A percentile compares a stretch with the other conserved stretches of the same genome.
Conservation (phyloP, 2,888 invertebrate genomes). For the Sarcophaga caerulescens region DNA sequence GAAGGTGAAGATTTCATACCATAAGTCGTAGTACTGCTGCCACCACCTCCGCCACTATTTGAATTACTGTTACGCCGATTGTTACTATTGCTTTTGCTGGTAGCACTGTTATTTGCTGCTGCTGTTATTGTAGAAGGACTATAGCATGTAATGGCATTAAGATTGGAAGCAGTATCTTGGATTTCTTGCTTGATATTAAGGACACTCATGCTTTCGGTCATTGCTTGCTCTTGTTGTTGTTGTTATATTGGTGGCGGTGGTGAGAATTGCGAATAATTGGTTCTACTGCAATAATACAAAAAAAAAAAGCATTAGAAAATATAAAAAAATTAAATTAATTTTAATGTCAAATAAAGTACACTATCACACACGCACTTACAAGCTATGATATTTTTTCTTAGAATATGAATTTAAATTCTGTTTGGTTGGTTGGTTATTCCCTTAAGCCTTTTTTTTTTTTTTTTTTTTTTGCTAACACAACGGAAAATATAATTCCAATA, state of each 20-base stretch:
- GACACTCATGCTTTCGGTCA: constrained; percentile 76
- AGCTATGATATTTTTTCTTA: constrained; percentile 34
- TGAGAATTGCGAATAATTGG: background rate
- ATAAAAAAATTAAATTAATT: constrained; percentile 14
- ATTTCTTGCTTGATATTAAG: constrained; percentile 79
- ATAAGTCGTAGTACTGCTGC: constrained; percentile 56
- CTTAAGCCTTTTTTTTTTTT: background rate
- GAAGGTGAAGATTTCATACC: constrained; percentile 78
- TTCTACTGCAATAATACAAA: constrained; percentile 25
- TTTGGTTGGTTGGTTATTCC: background rate
- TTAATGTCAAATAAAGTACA: constrained; percentile 56
- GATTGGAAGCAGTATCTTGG: constrained; percentile 56
- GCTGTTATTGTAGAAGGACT: constrained; percentile 75
- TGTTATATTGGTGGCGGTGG: background rate
- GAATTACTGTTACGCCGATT: constrained; percentile 62
- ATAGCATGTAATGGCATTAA: constrained; percentile 74
- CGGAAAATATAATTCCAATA: background rate
- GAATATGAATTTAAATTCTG: constrained; percentile 42
- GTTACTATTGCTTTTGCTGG: constrained; percentile 61
- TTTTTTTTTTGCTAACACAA: background rate
- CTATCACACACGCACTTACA: constrained; percentile 26
- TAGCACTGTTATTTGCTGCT: constrained; percentile 66
- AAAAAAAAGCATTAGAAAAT: constrained; percentile 3
- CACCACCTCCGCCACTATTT: constrained; percentile 67
- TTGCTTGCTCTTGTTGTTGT: constrained; percentile 49